phyloP scores from a whole-genome alignment of 2,113 vertebrate species.

The Catharus fuscescens region DNA sequence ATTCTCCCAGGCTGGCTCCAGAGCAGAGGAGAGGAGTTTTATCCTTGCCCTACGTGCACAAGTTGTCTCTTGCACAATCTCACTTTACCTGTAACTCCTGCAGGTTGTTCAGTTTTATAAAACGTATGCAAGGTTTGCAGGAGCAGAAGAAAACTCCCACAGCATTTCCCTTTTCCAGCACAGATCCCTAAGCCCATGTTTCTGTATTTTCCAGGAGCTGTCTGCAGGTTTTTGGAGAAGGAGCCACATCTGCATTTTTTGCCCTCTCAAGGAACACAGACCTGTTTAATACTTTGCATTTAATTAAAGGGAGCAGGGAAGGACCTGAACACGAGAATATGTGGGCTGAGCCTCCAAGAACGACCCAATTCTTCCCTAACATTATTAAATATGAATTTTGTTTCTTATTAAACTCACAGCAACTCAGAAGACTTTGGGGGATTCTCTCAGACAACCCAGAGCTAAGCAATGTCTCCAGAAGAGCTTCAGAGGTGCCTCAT shows the following conservation, averaged over 20 bases:
- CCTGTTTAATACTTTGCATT: neutral
- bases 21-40: neutral
- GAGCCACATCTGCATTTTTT: neutral
- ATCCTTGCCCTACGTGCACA: fast-evolving
- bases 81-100: neutral
- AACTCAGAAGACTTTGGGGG: neutral
- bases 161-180: neutral
- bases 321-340: fast-evolving
- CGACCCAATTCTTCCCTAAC: neutral
- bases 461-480: neutral
- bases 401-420: neutral
- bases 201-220: neutral
- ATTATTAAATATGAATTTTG: neutral
- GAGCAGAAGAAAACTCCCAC: neutral
- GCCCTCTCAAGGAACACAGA: neutral
- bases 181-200: neutral
- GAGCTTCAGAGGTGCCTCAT: neutral
- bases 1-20: neutral
- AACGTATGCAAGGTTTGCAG: fast-evolving
- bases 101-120: neutral
- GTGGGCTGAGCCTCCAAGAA: neutral
- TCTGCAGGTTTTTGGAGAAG: neutral
- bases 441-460: neutral
- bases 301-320: neutral
- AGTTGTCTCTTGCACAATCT: neutral